Conservation (phyloP, 2,113 vertebrate species). For the Noturus placidus region DNA sequence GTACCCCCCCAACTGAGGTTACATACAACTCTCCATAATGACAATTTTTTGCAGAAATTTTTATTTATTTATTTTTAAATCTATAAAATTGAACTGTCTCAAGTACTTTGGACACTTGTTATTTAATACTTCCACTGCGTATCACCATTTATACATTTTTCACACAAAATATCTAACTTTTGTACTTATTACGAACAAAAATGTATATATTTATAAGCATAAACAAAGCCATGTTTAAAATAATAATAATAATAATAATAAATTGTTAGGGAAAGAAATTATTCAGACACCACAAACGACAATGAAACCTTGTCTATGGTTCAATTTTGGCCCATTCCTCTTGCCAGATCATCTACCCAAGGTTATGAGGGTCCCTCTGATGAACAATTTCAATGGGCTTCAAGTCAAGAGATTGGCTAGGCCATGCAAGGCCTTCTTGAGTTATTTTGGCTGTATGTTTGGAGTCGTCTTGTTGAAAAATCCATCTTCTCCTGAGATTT, state of each 20-base stretch:
- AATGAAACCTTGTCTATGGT: not conserved
- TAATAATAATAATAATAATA: not conserved
- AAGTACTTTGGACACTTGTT: not conserved
- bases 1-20: not conserved
- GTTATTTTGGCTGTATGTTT: not conserved
- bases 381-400: not conserved
- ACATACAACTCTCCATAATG: not conserved
- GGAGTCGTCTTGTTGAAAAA: not conserved
- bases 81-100: too few species aligned
- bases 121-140: not conserved
- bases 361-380: not conserved
- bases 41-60: not conserved
- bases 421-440: not conserved
- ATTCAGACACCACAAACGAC: not conserved
- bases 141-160: not conserved
- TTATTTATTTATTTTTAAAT: too few species aligned
- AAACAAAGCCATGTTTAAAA: not conserved
- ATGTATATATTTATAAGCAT: fast-evolving
- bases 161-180: not conserved
- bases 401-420: not conserved
- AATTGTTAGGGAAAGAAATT: not conserved
- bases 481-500: not conserved
- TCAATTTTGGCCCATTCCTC: not conserved
- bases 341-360: not conserved
- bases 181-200: not conserved